Evolutionary conservation across 2,113 vertebrate species (phyloP), one percentile per base, ranked within the genome.

Genomic region (Protomyctophum bolini): DNA sequence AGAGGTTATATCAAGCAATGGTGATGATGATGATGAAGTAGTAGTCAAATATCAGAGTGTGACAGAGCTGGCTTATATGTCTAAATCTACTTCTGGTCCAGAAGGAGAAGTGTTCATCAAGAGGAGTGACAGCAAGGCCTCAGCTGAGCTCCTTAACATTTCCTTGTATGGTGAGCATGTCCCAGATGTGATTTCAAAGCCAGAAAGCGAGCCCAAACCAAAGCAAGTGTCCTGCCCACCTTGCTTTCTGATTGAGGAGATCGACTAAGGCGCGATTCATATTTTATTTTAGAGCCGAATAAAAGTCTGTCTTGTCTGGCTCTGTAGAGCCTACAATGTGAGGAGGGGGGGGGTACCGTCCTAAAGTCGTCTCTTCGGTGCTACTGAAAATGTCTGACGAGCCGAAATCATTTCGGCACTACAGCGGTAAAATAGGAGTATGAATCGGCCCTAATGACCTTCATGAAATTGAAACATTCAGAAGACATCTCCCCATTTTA

Each of bases 1-100:
- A 76, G 92, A 96, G 84, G 82, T 92, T 0, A 78, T 98, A 77
- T 92, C 91, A 2, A 91, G 28, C 6, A 62, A 82, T 7, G 88
- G 86, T 0, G 83, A 90, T 4, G 70, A 83, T 0, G 79, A 21
- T 21, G 21, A 21, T 21, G 21, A 21, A 75, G 12, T 7, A 75
- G 12, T 7, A 29, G 28, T 10, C 1, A 54, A 2, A 46, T 48
- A 70, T 60, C 6, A 55, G 9, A 66, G 6, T 4, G 58, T 68
- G 14, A 4, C 47, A 7, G 52, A 45, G 8, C 45, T 47, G 28
- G 7, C 6, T 7, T 47, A 8, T 15, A 8, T 63, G 4, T 21
- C 11, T 7, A 33, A 5, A 33, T 6, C 11, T n/a, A 10, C 12
- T 45, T 64, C 48, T 4, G 46, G 15, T 10, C 54, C 45, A 41